Conservation (phyloP, 2,888 invertebrate species). For the Caenorhabditis zanzibari region DNA sequence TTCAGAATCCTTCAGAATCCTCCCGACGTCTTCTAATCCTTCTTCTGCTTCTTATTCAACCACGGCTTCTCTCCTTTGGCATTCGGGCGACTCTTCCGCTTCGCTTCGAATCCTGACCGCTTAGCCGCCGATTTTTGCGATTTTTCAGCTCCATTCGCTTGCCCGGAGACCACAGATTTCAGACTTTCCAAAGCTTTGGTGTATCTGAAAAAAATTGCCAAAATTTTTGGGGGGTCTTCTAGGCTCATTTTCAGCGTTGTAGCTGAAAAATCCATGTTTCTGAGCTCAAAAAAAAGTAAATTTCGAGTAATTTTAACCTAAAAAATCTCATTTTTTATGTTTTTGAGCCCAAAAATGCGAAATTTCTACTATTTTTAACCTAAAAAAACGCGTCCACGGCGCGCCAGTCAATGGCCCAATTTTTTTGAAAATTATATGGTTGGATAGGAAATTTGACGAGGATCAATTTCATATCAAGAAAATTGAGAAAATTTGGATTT, state of each 20-base stretch:
- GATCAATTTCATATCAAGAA: neutral
- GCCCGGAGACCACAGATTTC: slow-evolving; percentile 30
- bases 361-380: neutral
- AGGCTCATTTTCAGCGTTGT: too few species aligned
- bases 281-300: neutral
- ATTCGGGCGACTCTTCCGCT: slow-evolving; percentile 55
- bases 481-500: neutral
- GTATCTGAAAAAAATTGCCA: slow-evolving; percentile 53
- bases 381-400: too few species aligned
- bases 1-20: neutral
- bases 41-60: slow-evolving; percentile 57
- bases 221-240: too few species aligned
- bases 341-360: too few species aligned
- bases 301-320: too few species aligned
- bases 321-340: too few species aligned
- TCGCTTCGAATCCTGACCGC: slow-evolving; percentile 66
- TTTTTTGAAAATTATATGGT: too few species aligned
- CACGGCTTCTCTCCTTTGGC: slow-evolving; percentile 61
- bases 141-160: neutral
- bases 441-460: neutral
- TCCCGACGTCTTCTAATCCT: neutral
- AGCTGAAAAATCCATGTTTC: neutral
- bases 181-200: slow-evolving; percentile 61
- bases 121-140: slow-evolving; percentile 7
- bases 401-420: too few species aligned